phyloP scores from a whole-genome alignment of 2,888 invertebrate genomes.

The Thymelicus acteon region DNA sequence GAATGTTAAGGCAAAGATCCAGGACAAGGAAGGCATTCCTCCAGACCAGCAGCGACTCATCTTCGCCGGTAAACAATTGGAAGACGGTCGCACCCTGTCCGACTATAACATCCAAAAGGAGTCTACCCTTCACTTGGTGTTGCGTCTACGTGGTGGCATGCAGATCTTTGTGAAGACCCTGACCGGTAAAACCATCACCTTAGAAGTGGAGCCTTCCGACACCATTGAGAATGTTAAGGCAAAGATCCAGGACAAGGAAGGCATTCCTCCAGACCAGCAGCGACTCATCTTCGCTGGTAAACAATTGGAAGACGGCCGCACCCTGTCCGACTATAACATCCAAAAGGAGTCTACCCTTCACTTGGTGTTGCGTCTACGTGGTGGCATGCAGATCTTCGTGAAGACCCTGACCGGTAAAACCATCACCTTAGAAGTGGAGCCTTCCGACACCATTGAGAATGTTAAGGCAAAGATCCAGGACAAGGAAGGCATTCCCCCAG shows the following conservation, averaged over 20 bases:
- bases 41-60: conserved; percentile 65
- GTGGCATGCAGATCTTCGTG: conserved; percentile 46
- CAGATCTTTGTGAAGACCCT: conserved; percentile 38
- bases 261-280: no score
- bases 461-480: conserved; percentile 22
- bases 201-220: no score
- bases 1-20: conserved; percentile 73
- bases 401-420: conserved; percentile 81
- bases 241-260: no score
- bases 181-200: no score
- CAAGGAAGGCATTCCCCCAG: conserved; percentile 49
- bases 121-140: conserved; percentile 55
- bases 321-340: no score
- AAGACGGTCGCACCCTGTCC: conserved; percentile 60
- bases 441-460: conserved; percentile 44
- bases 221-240: no score
- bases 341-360: no score
- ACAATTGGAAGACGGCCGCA: no score
- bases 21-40: conserved; percentile 75
- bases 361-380: no score
- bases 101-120: conserved; percentile 64
- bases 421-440: conserved; percentile 83
- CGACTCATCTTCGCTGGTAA: no score
- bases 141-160: conserved; percentile 57
- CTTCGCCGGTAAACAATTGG: conserved; percentile 54